phyloP scores from a whole-genome alignment of 2,797 vertebrate genomes.

The Phoxinus dragarum region DNA sequence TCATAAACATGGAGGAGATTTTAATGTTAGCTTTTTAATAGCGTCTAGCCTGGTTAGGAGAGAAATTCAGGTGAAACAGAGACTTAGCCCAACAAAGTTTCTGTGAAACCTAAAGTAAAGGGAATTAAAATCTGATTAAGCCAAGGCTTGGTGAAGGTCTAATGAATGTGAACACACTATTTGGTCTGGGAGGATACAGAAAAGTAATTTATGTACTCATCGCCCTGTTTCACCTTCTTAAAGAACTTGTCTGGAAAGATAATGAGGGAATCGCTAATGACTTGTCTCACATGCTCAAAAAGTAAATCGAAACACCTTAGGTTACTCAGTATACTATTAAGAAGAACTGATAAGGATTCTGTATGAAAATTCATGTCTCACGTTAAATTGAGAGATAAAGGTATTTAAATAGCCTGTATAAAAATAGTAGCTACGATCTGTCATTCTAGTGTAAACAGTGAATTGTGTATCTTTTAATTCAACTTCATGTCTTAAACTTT shows the following conservation, averaged over 20 bases:
- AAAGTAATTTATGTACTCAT: conserved; percentile 31
- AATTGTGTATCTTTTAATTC: background rate
- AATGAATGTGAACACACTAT: conserved; percentile 16
- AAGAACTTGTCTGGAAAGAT: conserved; percentile 33
- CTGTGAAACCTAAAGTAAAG: background rate
- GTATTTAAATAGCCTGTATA: background rate
- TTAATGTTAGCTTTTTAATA: background rate
- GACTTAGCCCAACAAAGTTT: background rate
- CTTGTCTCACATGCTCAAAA: conserved; percentile 26
- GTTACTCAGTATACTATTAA: conserved; percentile 15
- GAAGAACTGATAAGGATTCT: background rate
- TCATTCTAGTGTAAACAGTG: background rate
- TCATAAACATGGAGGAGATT: background rate
- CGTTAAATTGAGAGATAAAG: background rate
- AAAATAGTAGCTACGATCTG: background rate
- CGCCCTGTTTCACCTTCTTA: conserved; percentile 26
- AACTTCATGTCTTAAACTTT: background rate
- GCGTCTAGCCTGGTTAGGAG: background rate
- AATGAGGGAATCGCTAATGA: conserved; percentile 36
- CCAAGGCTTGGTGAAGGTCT: background rate
- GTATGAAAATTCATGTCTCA: background rate
- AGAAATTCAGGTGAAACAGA: background rate
- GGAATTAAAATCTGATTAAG: conserved; percentile 30
- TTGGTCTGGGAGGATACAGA: conserved; percentile 21
- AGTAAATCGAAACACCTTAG: conserved; percentile 28